Evolutionary conservation across 1,140 invertebrate genomes (phyloP).

Genomic region (Meloidogyne floridensis): DNA sequence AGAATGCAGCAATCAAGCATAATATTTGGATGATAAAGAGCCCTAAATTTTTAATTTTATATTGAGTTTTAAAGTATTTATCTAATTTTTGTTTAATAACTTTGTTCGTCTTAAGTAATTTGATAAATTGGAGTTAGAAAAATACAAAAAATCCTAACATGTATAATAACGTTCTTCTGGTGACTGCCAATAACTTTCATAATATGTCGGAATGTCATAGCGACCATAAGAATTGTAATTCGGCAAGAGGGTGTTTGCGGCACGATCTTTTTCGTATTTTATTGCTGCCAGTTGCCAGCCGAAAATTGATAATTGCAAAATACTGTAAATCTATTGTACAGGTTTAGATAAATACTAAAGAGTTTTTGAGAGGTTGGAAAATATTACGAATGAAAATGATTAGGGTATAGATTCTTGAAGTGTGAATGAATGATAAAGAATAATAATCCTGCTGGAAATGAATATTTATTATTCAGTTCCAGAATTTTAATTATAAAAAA

Average conservation of each 20-base stretch:
- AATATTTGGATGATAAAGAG: constrained; percentile 63
- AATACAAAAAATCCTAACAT: constrained; percentile 34
- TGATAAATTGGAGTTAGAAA: not conserved
- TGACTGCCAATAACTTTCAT: constrained; percentile 59
- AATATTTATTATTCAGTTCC: no score
- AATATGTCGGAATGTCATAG: constrained; percentile 62
- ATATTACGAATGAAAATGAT: no score
- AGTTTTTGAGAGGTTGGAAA: no score
- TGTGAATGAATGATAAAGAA: no score
- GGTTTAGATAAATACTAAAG: not conserved
- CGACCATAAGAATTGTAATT: constrained; percentile 64
- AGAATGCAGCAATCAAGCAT: constrained; percentile 61
- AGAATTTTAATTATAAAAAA: no score
- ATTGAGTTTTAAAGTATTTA: not conserved
- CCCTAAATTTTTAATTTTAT: constrained; percentile 48
- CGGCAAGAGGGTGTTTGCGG: constrained; percentile 61
- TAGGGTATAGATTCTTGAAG: no score
- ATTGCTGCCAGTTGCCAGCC: constrained; percentile 66
- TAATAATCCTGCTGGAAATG: no score
- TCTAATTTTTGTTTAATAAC: not conserved
- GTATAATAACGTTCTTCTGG: constrained; percentile 64
- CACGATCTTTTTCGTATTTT: constrained; percentile 64
- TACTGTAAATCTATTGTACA: constrained; percentile 56
- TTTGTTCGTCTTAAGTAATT: not conserved
- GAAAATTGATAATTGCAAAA: constrained; percentile 61